Evolutionary conservation across 2,888 invertebrate genomes (phyloP).

Genomic region (Cosmia trapezina): DNA sequence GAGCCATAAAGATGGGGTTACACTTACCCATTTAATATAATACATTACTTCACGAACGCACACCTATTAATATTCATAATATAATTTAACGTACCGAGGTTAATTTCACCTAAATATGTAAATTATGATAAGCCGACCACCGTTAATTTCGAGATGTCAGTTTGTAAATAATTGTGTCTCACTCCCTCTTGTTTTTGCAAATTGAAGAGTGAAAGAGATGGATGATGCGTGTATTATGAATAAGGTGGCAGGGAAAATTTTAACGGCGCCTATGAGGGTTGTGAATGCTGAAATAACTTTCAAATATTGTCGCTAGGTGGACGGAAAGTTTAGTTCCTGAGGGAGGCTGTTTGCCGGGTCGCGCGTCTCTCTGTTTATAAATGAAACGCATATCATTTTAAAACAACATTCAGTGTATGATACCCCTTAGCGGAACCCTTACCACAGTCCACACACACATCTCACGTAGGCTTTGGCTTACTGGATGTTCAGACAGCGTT

Average conservation of each 20-base stretch:
- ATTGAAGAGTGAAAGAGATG: constrained; percentile 72
- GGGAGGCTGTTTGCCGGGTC: constrained; percentile 87
- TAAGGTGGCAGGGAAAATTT: constrained; percentile 90
- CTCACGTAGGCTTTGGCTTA: neutral
- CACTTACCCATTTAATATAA: constrained; percentile 80
- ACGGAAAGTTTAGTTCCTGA: constrained; percentile 88
- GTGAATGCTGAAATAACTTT: constrained; percentile 91
- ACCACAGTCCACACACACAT: constrained; percentile 59
- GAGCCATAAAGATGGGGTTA: constrained; percentile 80
- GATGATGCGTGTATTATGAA: constrained; percentile 86
- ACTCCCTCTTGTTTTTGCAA: constrained; percentile 63
- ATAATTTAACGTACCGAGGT: constrained; percentile 90
- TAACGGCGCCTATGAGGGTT: constrained; percentile 91
- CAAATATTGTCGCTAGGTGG: constrained; percentile 91
- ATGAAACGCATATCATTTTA: constrained; percentile 88
- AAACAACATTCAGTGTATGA: constrained; percentile 78
- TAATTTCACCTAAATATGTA: constrained; percentile 91
- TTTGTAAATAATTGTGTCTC: constrained; percentile 85
- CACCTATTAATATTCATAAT: constrained; percentile 90
- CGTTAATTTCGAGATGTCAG: constrained; percentile 89
- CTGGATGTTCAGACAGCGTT: constrained; percentile 38
- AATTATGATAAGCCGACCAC: constrained; percentile 91
- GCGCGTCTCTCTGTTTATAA: constrained; percentile 87
- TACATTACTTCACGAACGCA: constrained; percentile 79
- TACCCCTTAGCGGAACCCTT: constrained; percentile 62